Percentiles rank a stretch among this genome's conserved stretches.
These are phyloP conservation scores for Serripes groenlandicus DNA, from an alignment of 2,888 invertebrate genomes.

Conservation along the genomic window DNA sequence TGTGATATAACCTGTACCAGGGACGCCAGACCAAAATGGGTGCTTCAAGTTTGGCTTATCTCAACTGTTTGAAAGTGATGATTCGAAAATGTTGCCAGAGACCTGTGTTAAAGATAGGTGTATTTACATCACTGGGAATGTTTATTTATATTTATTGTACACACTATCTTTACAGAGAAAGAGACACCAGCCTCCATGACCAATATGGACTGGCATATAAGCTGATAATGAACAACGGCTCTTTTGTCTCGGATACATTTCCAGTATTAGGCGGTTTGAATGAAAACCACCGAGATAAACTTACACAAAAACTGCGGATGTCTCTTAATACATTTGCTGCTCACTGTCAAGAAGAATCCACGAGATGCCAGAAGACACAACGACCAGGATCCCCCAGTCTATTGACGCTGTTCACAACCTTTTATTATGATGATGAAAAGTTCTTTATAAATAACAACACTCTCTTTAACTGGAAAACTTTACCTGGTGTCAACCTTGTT, in stretches of 20 bases:
- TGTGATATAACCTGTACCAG: no score
- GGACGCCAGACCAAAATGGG: no score
- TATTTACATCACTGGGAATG: background rate
- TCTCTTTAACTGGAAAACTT: constrained; percentile 54
- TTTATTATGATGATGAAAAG: constrained; percentile 62
- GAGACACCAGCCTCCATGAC: background rate
- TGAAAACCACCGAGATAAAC: constrained; percentile 36
- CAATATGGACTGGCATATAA: constrained; percentile 14
- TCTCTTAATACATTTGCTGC: background rate
- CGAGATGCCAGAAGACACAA: background rate
- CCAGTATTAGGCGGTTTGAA: constrained; percentile 22
- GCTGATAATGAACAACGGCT: constrained; percentile 25
- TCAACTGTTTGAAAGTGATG: background rate
- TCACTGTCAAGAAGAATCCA: constrained; percentile 19
- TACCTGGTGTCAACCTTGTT: constrained; percentile 52
- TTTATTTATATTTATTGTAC: constrained; percentile 17
- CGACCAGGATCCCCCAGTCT: background rate
- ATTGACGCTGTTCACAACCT: constrained; percentile 65
- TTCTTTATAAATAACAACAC: constrained; percentile 61
- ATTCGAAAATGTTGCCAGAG: constrained; percentile 12
- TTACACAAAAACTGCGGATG: constrained; percentile 6
- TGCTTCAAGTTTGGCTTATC: background rate
- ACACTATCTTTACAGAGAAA: background rate
- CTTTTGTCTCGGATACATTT: constrained; percentile 31
- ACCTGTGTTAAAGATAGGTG: background rate